Evolutionary conservation across 2,888 invertebrate species (phyloP).

Genomic region (Heliothis peltigera): DNA sequence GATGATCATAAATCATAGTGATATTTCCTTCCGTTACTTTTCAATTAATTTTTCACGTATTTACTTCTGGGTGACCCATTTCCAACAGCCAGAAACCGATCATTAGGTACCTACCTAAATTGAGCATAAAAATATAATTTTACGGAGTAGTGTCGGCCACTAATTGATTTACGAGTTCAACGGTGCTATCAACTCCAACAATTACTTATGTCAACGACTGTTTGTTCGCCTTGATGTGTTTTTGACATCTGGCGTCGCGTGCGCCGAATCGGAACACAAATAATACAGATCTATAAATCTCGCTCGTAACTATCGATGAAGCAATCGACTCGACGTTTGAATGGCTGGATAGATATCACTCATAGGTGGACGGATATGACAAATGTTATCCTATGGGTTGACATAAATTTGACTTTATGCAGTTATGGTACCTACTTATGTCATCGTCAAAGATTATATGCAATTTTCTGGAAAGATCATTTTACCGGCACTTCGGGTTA

Average conservation of each 20-base stretch:
- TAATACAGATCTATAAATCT: constrained; percentile 66
- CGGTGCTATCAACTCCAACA: constrained; percentile 54
- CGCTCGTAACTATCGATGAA: constrained; percentile 57
- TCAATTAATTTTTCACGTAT: constrained; percentile 62
- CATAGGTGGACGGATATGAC: constrained; percentile 28
- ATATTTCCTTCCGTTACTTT: constrained; percentile 74
- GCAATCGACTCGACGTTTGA: constrained; percentile 55
- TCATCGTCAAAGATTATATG: too few relatives aligned
- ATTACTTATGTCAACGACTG: constrained; percentile 57
- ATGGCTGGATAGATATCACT: constrained; percentile 42
- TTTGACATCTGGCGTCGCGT: constrained; percentile 70
- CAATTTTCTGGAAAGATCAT: too few relatives aligned
- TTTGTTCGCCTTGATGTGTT: constrained; percentile 55
- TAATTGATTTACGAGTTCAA: constrained; percentile 70
- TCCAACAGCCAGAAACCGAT: constrained; percentile 57
- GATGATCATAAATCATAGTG: constrained; percentile 4
- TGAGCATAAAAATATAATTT: constrained; percentile 58
- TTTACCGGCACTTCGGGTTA: too few relatives aligned
- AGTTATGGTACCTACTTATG: too few relatives aligned
- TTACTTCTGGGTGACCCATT: constrained; percentile 70
- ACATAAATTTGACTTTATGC: constrained; percentile 23
- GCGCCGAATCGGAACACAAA: constrained; percentile 63
- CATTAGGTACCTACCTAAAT: constrained; percentile 39
- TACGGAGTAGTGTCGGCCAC: constrained; percentile 60
- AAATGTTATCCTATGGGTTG: constrained; percentile 42